A percentile compares a stretch with the other conserved stretches of the same genome.
Conservation (phyloP, 2,797 vertebrate species). For the Percopsis omiscomaycus region DNA sequence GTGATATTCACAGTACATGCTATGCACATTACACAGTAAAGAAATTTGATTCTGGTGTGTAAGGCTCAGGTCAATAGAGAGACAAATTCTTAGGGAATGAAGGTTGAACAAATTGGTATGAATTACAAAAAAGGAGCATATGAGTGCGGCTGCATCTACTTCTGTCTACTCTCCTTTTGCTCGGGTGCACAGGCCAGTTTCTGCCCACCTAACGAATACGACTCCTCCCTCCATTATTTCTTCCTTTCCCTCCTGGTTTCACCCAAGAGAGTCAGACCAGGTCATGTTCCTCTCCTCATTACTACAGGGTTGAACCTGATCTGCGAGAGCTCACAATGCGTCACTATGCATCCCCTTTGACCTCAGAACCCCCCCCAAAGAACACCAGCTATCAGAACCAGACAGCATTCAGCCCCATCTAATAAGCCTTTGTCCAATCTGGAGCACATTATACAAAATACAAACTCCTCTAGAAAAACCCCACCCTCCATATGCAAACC, state of each 20-base stretch:
- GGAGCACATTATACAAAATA: slow-evolving; percentile 17
- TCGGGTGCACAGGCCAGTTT: slow-evolving; percentile 17
- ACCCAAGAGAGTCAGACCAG: slow-evolving; percentile 31
- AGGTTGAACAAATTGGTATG: neutral
- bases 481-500: neutral
- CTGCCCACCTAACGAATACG: slow-evolving; percentile 16
- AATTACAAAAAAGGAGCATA: neutral
- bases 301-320: slow-evolving; percentile 34
- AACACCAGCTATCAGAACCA: slow-evolving; percentile 30
- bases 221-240: slow-evolving; percentile 40
- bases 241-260: slow-evolving; percentile 17
- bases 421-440: slow-evolving; percentile 31
- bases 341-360: slow-evolving; percentile 48
- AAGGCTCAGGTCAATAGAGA: neutral
- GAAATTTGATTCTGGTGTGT: neutral
- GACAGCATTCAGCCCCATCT: slow-evolving; percentile 30
- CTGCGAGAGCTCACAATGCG: slow-evolving; percentile 38
- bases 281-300: slow-evolving; percentile 50
- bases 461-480: neutral
- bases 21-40: slow-evolving; percentile 1
- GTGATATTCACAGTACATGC: neutral
- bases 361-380: slow-evolving; percentile 28
- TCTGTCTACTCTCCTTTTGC: slow-evolving; percentile 21
- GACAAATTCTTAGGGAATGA: neutral
- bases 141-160: slow-evolving; percentile 20